Base-by-base conservation (phyloP, 2,888 invertebrate genomes). In the Cephus rjabovi region DNA sequence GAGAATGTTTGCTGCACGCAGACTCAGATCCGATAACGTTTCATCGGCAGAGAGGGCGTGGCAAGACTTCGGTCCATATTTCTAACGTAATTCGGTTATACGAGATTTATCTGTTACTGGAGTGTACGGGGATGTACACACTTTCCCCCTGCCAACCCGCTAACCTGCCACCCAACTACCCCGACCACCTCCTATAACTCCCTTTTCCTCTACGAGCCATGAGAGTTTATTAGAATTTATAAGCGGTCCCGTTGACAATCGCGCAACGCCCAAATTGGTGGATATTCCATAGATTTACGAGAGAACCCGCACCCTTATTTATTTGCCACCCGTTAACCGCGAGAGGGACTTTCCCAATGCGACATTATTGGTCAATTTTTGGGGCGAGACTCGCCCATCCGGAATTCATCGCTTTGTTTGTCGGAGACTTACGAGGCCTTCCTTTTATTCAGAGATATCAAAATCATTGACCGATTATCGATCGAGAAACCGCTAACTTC, bases 351-450 rank as follows among this genome's bases (percentile, higher is more conserved):
- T 81, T 84, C 83, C 81, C 79, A 81, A 85, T 84, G 86, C 84
- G 86, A 56, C 85, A 87, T 89, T 89, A 88, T 88, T 87, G 89
- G 90, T 89, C 88, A 89, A 89, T 89, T 90, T 89, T 88, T 87
- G 86, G 88, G 88, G 88, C 87, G 87, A 86, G 86, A 88, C 82
- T 85, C 90, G 88, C 84, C 88, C 90, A 88, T 82, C 88, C 86
- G 90, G 90, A 91, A 91, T 89, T 90, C 87, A 91, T 90, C 87
- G 88, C 90, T 90, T 90, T 90, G 90, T 91, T 88, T 88, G 89
- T 83, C 82, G 73, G 76, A 70, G 81, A 81, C 84, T 84, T 85
- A 82, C 82, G 82, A 81, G 82, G 80, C 68, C 3, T 75, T 68
- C 56, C 12, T 71, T 4, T 71, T 31, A 71, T 34, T 34, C 12